Conservation (phyloP, 2,113 vertebrate genomes). For the Poicephalus meyeri region DNA sequence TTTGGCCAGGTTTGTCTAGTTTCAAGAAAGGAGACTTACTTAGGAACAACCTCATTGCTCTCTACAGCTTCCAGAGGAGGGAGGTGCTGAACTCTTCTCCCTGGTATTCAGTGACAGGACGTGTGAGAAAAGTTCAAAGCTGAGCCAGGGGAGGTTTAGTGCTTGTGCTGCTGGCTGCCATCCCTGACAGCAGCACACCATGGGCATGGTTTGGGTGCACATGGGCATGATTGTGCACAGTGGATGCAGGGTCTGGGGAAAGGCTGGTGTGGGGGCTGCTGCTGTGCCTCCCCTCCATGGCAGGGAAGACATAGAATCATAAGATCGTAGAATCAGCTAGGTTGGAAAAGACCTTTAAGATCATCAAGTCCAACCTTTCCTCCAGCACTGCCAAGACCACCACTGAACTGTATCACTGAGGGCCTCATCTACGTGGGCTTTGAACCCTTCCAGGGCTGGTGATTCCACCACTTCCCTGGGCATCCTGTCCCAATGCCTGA, state of each 20-base stretch:
- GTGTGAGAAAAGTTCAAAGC: neutral
- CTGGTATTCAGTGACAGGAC: neutral
- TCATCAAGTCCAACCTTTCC: neutral
- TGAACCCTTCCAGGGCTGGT: neutral
- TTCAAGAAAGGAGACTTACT: neutral
- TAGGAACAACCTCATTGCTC: neutral
- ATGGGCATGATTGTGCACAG: rapidly evolving
- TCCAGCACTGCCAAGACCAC: neutral
- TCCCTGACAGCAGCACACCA: rapidly evolving
- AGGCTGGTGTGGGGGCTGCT: neutral
- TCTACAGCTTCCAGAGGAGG: neutral
- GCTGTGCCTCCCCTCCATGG: rapidly evolving
- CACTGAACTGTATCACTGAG: neutral
- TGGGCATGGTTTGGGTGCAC: neutral
- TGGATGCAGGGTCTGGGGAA: neutral
- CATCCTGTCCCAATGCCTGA: neutral
- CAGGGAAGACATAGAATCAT: neutral
- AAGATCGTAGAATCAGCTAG: neutral
- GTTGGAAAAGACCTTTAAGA: neutral
- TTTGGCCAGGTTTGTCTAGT: neutral
- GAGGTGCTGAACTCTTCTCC: neutral
- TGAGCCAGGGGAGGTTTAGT: neutral
- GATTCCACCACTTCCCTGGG: neutral
- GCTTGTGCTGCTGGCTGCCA: neutral
- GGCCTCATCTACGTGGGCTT: neutral